phyloP scores from a whole-genome alignment of 2,888 invertebrate species.

The Zygogramma bicolorata region DNA sequence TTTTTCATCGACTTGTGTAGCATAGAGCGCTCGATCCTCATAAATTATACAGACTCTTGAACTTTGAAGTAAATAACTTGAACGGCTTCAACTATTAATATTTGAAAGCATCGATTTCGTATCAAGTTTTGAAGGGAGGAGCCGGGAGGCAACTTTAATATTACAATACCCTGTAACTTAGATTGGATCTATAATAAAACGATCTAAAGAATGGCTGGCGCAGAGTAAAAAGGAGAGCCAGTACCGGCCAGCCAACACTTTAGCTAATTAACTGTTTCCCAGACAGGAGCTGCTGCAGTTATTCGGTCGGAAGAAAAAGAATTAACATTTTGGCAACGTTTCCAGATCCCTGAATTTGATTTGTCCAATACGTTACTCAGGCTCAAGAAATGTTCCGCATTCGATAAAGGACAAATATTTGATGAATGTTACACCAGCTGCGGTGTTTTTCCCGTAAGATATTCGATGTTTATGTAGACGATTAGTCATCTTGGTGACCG shows the following conservation, averaged over 20 bases:
- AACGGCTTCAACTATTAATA: not conserved
- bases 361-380: constrained; percentile 22
- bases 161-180: constrained; percentile 8
- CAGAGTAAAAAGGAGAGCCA: constrained; percentile 16
- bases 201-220: constrained; percentile 11
- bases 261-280: constrained; percentile 27
- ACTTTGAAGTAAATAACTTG: not conserved
- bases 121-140: constrained; percentile 7
- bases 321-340: constrained; percentile 22
- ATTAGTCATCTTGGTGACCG: constrained; percentile 8
- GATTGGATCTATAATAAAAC: constrained; percentile 8
- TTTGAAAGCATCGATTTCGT: constrained; percentile 3
- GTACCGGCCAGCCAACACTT: constrained; percentile 15
- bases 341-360: constrained; percentile 23
- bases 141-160: not conserved
- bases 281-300: not conserved
- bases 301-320: constrained; percentile 4
- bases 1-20: not conserved
- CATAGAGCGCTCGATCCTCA: not conserved
- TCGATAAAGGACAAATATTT: constrained; percentile 38
- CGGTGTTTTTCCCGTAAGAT: constrained; percentile 6
- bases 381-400: constrained; percentile 22
- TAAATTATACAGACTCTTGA: not conserved
- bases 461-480: not conserved
- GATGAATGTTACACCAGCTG: constrained; percentile 30